Conservation (phyloP, 92 coral and sea anemone species). For the Blastomussa wellsi region DNA sequence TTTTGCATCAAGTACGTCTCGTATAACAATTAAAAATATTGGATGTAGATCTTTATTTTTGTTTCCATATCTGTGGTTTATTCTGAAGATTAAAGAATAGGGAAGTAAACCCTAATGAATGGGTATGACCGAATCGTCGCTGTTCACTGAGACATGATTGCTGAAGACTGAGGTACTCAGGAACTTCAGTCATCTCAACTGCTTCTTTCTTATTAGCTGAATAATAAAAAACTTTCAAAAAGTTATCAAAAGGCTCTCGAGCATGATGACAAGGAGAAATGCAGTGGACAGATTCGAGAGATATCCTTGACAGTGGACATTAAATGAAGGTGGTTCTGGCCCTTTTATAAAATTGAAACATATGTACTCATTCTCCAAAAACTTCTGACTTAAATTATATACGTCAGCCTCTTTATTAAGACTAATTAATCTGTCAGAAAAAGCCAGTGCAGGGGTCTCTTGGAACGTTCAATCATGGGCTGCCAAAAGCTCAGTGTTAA, state of each 20-base stretch:
- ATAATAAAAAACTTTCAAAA: background rate
- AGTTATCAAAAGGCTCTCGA: background rate
- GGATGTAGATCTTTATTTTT: background rate
- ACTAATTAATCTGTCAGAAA: background rate
- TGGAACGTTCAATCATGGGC: background rate
- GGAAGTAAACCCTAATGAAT: background rate
- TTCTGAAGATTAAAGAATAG: too few species aligned
- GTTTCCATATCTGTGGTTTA: background rate
- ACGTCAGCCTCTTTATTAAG: background rate
- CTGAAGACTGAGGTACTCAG: background rate
- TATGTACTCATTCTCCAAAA: background rate
- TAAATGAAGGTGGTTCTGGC: background rate
- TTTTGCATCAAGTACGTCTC: background rate
- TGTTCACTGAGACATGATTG: background rate
- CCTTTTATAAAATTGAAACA: background rate
- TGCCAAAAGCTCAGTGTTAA: background rate
- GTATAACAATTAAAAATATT: background rate
- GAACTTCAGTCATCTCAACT: background rate
- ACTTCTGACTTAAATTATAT: background rate
- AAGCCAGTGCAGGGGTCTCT: background rate
- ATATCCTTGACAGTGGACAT: constrained; percentile 12
- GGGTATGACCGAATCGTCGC: background rate
- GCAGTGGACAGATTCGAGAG: constrained; percentile 33
- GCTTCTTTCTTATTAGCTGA: background rate
- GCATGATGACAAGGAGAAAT: constrained; percentile 13